Evolutionary conservation across 1,140 invertebrate species (phyloP).

Genomic region (Micrasema minimum): DNA sequence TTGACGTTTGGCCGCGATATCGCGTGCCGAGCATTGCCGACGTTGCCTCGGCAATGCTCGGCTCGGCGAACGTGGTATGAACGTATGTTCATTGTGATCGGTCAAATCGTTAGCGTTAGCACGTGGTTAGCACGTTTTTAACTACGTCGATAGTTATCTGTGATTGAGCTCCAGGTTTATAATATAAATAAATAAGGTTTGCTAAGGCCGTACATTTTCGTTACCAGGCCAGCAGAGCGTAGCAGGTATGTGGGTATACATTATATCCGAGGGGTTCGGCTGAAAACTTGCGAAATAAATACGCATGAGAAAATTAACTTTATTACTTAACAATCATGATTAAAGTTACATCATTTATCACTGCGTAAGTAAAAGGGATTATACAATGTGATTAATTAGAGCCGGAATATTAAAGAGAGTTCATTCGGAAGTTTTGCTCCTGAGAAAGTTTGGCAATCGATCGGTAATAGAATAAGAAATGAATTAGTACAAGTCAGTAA

Average conservation of each 20-base stretch:
- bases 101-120: no score
- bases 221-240: background rate
- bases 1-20: no score
- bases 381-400: constrained; percentile 38
- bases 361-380: constrained; percentile 32
- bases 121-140: no score
- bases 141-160: no score
- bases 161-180: no score
- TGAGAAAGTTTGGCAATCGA: constrained; percentile 18
- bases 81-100: no score
- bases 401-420: constrained; percentile 3
- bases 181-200: constrained; percentile 3
- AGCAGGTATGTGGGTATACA: background rate
- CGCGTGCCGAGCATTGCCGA: no score
- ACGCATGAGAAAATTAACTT: constrained; percentile 29
- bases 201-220: background rate
- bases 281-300: constrained; percentile 31
- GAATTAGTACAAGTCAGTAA: background rate
- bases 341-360: constrained; percentile 38
- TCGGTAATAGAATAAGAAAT: constrained; percentile 21
- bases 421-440: constrained; percentile 23
- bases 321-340: constrained; percentile 40
- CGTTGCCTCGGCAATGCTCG: no score
- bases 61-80: no score
- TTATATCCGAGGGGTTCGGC: background rate